These are phyloP conservation scores for Lutjanus campechanus DNA, from an alignment of 2,797 vertebrate species.

Conservation along the genomic window DNA sequence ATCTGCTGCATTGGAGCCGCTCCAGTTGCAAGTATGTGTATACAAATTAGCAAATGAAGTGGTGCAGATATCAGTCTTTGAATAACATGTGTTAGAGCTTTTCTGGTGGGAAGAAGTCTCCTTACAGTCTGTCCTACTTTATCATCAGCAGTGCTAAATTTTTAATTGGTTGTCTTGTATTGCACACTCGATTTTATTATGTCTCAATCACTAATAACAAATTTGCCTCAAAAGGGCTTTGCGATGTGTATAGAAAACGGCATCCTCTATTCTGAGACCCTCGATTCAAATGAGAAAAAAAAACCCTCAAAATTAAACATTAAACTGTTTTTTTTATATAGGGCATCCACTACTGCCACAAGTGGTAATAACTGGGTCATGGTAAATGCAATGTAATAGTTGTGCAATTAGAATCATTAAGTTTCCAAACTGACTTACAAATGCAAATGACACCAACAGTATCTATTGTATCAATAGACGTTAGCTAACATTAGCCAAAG, in stretches of 20 bases:
- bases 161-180: background rate
- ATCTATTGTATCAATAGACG: too few relatives aligned
- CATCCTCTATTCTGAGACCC: background rate
- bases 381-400: background rate
- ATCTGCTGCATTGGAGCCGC: conserved; percentile 23
- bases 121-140: background rate
- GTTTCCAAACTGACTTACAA: background rate
- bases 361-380: background rate
- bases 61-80: conserved; percentile 29
- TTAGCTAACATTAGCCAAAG: too few relatives aligned
- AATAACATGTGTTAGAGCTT: conserved; percentile 20
- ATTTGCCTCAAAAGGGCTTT: background rate
- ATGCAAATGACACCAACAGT: too few relatives aligned
- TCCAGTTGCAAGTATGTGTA: conserved; percentile 36
- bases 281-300: background rate
- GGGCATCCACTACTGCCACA: background rate
- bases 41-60: conserved; percentile 30
- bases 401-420: background rate
- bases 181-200: too few relatives aligned
- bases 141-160: background rate
- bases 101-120: background rate
- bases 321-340: background rate
- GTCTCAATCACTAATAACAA: background rate
- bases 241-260: background rate
- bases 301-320: background rate